Base-by-base conservation (phyloP, 2,113 vertebrate genomes). In the Danionella cerebrum region DNA sequence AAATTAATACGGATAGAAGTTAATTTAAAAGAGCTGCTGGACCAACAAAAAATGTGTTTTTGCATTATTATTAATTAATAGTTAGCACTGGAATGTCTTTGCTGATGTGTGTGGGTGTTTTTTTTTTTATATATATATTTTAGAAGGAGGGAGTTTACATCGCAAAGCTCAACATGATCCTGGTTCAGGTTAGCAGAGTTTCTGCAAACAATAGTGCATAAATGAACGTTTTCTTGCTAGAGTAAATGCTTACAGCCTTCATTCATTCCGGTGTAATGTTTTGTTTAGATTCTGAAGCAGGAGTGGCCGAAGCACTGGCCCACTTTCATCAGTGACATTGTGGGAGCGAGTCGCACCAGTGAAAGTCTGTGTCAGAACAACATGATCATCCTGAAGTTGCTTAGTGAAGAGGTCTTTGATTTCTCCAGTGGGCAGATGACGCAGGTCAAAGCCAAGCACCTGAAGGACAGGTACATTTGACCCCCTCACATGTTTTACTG, bases 221-320 rank as follows among this genome's bases (percentile, higher is more conserved):
- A n/a, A n/a, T n/a, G 11, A 9, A 1, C 1, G 11, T 38, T 16
- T 24, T 22, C 3, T 16, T 74, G 79, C 89, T 6, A 92, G 62
- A 79, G 14, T 5, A 14, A 36, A n/a, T n/a, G 16, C 16, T 53
- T 3, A 11, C 6, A 12, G 8, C n/a, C 8, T 45, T 25, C 31
- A 90, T 19, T 57, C 92, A 33, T 2, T 91, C 88, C 89, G 77
- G 88, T 90, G 76, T 87, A 90, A 13, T 90, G 16, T 88, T 19
- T 13, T 60, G 14, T 45, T 4, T 84, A 77, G 76, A 92, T 98
- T 78, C 82, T 98, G 72, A 99, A 99, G 75, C 96, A 98, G 82
- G 96, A 99, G 81, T 99, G 96, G 96, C 96, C 96, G 0, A 98
- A 99, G 78, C 95, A 99, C 84, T 99, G 96, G 96, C 96, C 96